Percentiles rank a stretch among this genome's conserved stretches.
Conservation (phyloP, 2,113 vertebrate genomes). For the Saguinus midas region DNA sequence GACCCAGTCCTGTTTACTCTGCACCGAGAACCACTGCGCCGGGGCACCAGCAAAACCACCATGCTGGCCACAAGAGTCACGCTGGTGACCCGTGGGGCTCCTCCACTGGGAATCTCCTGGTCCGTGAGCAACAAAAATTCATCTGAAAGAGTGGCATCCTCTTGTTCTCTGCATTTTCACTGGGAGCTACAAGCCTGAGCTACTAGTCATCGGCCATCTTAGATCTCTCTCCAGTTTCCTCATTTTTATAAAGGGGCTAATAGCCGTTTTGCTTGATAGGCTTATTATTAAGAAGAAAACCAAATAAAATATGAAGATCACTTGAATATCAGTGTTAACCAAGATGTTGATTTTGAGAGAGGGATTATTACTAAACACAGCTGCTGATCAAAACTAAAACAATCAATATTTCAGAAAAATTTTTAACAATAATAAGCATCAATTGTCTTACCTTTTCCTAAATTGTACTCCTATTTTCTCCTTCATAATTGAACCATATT, state of each 20-base stretch:
- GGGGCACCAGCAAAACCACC: too few relatives aligned
- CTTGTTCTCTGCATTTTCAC: too few relatives aligned
- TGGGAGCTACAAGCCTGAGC: too few relatives aligned
- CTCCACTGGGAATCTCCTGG: too few relatives aligned
- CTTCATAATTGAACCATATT: not conserved
- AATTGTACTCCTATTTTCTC: not conserved
- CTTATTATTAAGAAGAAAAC: not conserved
- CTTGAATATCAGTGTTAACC: not conserved
- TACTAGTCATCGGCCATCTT: too few relatives aligned
- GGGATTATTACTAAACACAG: not conserved
- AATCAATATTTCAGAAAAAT: not conserved
- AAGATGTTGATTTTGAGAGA: not conserved
- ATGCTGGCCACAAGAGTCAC: too few relatives aligned
- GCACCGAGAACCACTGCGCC: too few relatives aligned
- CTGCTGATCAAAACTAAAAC: not conserved
- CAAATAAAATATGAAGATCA: not conserved
- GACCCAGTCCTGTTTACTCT: too few relatives aligned
- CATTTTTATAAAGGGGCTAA: not conserved
- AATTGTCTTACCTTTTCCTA: not conserved
- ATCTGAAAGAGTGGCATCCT: too few relatives aligned
- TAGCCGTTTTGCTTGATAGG: not conserved
- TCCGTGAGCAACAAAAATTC: too few relatives aligned
- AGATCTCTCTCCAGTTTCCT: not conserved
- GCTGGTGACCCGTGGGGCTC: too few relatives aligned
- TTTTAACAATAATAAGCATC: not conserved